Conservation (phyloP, 2,113 vertebrate genomes). For the Colistium nudipinnis region DNA sequence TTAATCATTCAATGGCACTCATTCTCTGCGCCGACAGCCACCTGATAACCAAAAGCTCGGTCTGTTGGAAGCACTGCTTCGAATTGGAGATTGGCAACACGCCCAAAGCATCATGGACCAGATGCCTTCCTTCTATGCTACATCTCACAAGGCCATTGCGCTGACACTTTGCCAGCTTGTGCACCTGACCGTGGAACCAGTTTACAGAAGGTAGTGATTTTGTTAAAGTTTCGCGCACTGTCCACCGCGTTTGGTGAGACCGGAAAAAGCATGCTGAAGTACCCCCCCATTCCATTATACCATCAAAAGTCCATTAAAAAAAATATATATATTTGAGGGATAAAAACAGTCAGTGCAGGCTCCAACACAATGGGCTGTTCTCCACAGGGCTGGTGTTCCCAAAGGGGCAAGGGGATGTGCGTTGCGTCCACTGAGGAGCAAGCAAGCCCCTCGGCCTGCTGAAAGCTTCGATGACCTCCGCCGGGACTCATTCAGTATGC, state of each 20-base stretch:
- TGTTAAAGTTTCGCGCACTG: slow-evolving; percentile 29
- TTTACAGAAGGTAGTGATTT: slow-evolving; percentile 90
- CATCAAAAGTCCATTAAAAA: too few relatives aligned
- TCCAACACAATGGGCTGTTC: slow-evolving; percentile 16
- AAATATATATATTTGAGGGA: too few relatives aligned
- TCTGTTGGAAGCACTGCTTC: slow-evolving; percentile 93
- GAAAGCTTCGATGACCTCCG: slow-evolving; percentile 92
- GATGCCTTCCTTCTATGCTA: slow-evolving; percentile 95
- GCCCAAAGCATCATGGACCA: slow-evolving; percentile 98
- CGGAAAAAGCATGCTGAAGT: slow-evolving; percentile 1
- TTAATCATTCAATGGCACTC: neutral
- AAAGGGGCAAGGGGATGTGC: slow-evolving; percentile 93
- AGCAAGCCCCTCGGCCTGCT: slow-evolving; percentile 87
- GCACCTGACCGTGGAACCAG: slow-evolving; percentile 94
- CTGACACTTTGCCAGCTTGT: slow-evolving; percentile 94
- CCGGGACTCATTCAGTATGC: slow-evolving; percentile 94
- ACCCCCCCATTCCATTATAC: too few relatives aligned
- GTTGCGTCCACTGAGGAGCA: slow-evolving; percentile 84
- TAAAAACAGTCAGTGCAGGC: too few relatives aligned
- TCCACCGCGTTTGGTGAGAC: neutral
- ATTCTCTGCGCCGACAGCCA: slow-evolving; percentile 80
- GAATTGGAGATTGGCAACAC: slow-evolving; percentile 97
- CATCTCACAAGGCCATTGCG: slow-evolving; percentile 95
- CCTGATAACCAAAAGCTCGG: slow-evolving; percentile 98
- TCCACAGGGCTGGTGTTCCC: slow-evolving; percentile 89